These are phyloP conservation scores for Leucophenga montana DNA, from an alignment of 2,888 invertebrate genomes.

Conservation along the genomic window DNA sequence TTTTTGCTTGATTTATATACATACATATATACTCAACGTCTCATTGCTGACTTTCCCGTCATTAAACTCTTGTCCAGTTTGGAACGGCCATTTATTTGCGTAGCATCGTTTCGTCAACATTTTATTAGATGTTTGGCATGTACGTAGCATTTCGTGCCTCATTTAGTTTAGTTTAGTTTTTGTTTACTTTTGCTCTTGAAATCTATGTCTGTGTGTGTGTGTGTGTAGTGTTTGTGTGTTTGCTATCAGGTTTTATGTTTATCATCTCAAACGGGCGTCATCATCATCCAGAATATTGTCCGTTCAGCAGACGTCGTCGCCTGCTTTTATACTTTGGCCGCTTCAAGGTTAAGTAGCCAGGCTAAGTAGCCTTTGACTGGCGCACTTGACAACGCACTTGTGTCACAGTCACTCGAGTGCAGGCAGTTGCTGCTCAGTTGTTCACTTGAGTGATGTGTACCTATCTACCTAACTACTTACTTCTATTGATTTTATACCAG, in stretches of 20 bases:
- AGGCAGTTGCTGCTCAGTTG: background rate
- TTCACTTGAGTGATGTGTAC: background rate
- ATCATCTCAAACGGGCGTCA: background rate
- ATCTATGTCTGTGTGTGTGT: background rate
- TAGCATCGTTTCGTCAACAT: constrained; percentile 13
- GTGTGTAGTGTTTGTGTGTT: background rate
- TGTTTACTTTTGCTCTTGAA: background rate
- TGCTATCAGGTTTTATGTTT: constrained; percentile 7
- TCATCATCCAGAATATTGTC: constrained; percentile 9
- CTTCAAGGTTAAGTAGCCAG: constrained; percentile 24
- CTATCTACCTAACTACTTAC: background rate
- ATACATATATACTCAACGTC: no score
- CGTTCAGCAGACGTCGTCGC: background rate
- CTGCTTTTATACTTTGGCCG: background rate
- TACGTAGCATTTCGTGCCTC: no score
- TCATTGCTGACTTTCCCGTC: constrained; percentile 8
- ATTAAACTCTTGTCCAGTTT: constrained; percentile 17
- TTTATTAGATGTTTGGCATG: background rate
- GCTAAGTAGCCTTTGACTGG: constrained; percentile 23
- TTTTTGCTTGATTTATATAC: constrained; percentile 22
- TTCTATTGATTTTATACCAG: background rate
- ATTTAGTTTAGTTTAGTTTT: background rate
- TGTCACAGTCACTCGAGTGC: background rate
- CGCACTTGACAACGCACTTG: constrained; percentile 1
- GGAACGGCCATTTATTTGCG: background rate